Evolutionary conservation across 2,113 vertebrate genomes (phyloP).

Genomic region (Pelvicachromis taeniatus): DNA sequence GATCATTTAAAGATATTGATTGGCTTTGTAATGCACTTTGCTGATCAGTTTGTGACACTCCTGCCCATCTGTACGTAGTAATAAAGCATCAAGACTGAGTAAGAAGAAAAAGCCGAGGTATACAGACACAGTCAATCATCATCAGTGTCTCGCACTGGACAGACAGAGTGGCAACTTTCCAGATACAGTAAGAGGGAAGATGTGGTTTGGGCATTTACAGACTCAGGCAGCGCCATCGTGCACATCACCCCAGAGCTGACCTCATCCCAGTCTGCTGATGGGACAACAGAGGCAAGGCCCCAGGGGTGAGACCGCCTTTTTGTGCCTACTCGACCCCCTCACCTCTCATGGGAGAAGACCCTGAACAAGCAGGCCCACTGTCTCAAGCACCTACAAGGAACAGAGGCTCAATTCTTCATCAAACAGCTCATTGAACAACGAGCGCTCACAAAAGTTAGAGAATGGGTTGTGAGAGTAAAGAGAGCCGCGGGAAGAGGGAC

Average conservation of each 20-base stretch:
- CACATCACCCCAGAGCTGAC: constrained; percentile 24
- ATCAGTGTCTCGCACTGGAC: not conserved
- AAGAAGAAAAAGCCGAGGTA: not conserved
- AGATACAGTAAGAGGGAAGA: not conserved
- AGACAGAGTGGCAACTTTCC: not conserved
- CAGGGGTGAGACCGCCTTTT: constrained; percentile 15
- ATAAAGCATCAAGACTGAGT: not conserved
- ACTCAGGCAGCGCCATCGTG: not conserved
- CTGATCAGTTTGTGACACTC: not conserved
- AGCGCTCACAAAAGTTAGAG: constrained; percentile 11
- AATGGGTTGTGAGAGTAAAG: not conserved
- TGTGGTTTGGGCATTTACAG: not conserved
- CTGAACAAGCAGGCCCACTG: constrained; percentile 52
- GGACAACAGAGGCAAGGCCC: constrained; percentile 32
- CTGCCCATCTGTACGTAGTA: not conserved
- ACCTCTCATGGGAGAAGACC: constrained; percentile 15
- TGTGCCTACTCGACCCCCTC: not conserved
- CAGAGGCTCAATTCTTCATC: constrained; percentile 35
- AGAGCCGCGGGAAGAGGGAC: not conserved
- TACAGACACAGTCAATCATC: not conserved
- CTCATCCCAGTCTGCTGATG: constrained; percentile 35
- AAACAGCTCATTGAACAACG: constrained; percentile 24
- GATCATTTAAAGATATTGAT: not conserved
- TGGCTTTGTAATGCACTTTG: not conserved
- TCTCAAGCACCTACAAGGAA: constrained; percentile 29